Evolutionary conservation across 2,113 vertebrate species (phyloP).

Genomic region (Myotis lucifugus): DNA sequence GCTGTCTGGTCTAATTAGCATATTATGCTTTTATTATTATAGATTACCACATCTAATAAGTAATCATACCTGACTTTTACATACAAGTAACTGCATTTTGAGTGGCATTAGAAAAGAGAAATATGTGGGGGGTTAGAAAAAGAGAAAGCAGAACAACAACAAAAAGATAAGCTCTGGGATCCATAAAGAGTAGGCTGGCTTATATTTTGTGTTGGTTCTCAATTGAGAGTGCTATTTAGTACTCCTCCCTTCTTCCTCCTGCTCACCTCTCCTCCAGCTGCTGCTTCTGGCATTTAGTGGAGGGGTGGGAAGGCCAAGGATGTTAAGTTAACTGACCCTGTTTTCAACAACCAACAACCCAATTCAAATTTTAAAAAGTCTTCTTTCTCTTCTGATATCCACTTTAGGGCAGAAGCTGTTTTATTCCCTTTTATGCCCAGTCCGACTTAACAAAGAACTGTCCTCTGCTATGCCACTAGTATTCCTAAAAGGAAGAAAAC

Average conservation of each 20-base stretch:
- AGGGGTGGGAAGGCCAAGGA: background rate
- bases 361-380: too few species aligned
- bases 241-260: background rate
- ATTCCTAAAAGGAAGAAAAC: background rate
- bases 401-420: too few species aligned
- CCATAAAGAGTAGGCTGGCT: background rate
- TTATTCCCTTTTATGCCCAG: too few species aligned
- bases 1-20: too few species aligned
- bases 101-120: background rate
- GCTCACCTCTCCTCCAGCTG: background rate
- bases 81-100: constrained; percentile 22
- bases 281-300: background rate
- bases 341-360: too few species aligned
- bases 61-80: background rate
- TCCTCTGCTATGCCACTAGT: background rate
- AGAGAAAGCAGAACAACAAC: background rate
- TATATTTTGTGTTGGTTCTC: background rate
- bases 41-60: background rate
- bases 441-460: background rate
- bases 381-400: too few species aligned
- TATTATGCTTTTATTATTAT: background rate
- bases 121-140: background rate
- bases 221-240: background rate
- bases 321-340: background rate
- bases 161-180: background rate